Evolutionary conservation across 2,888 invertebrate species (phyloP), one percentile per base, ranked within the genome.

Genomic region (Julus scandinavius): DNA sequence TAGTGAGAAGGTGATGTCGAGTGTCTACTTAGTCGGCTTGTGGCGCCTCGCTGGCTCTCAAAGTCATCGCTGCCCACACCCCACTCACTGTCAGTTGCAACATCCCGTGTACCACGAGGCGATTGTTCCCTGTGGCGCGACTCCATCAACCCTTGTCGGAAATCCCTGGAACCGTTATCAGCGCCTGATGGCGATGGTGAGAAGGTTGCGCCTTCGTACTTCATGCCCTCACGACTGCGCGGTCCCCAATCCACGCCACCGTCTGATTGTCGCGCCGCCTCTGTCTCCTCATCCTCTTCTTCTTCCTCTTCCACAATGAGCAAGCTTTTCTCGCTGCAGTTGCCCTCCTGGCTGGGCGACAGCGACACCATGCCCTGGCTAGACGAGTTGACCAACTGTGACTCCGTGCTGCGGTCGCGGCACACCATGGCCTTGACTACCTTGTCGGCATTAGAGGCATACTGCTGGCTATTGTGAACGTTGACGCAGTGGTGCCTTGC

Each of bases 291-390:
- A 0, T 88, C 89, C 38, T 88, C 84, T 80, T 88, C 89, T 29
- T 88, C 85, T n/a, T 89, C 89, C 45, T 89, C 89, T 50, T 88
- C 88, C 54, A 88, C 85, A 17, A 89, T 89, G 7, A 89, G 85
- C 40, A 89, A 41, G 38, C 88, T 89, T n/a, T 85, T 45, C 54
- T 89, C 89, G 29, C 89, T 89, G 63, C 84, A 83, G 72, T 89
- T 89, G 29, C 89, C 88, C 38, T 87, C 80, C 29, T 87, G 87
- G 29, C 88, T 87, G 29, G 88, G 85, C 29, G 88, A 87, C 38
- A 87, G 45, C 15, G 88, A 87, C 20, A 87, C 87, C 29, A 87
- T 45, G 13, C 88, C 88, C 54, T 88, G 88, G 41, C 88, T 88
- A 29, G 88, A 88, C 17, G 88, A 88, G 40, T 84, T 88, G 45